Evolutionary conservation across 2,113 vertebrate species (phyloP).

Genomic region (Cettia cetti): DNA sequence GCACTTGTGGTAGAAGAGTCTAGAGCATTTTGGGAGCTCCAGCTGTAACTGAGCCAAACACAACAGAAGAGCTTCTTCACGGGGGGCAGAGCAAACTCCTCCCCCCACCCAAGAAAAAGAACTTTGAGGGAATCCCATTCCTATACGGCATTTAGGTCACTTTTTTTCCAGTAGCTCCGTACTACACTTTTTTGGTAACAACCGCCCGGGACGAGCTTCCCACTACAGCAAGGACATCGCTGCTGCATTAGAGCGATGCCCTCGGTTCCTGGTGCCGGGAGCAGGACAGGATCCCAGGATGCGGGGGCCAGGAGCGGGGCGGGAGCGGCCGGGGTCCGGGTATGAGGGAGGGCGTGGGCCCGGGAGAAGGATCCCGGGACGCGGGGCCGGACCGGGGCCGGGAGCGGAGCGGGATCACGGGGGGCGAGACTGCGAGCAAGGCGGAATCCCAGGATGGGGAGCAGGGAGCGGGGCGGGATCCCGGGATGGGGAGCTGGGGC

Average conservation of each 20-base stretch:
- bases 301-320: no score
- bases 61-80: background rate
- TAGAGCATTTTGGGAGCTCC: rapidly evolving
- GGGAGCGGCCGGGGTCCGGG: no score
- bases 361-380: no score
- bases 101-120: no score
- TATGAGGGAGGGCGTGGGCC: no score
- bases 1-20: background rate
- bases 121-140: background rate
- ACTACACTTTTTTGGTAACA: background rate
- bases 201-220: rapidly evolving
- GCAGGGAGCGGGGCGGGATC: no score
- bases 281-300: rapidly evolving
- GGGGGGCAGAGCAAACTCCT: rapidly evolving
- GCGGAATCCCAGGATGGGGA: no score
- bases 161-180: background rate
- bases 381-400: no score
- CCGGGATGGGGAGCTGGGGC: background rate
- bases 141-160: rapidly evolving
- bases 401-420: no score
- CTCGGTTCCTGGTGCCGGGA: rapidly evolving
- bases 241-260: rapidly evolving
- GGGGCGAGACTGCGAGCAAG: no score
- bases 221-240: rapidly evolving
- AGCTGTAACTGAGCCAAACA: no score